Percentiles rank a stretch among this genome's conserved stretches.
phyloP scores from a whole-genome alignment of 2,113 vertebrate genomes.

The Nothobranchius kuhntae region DNA sequence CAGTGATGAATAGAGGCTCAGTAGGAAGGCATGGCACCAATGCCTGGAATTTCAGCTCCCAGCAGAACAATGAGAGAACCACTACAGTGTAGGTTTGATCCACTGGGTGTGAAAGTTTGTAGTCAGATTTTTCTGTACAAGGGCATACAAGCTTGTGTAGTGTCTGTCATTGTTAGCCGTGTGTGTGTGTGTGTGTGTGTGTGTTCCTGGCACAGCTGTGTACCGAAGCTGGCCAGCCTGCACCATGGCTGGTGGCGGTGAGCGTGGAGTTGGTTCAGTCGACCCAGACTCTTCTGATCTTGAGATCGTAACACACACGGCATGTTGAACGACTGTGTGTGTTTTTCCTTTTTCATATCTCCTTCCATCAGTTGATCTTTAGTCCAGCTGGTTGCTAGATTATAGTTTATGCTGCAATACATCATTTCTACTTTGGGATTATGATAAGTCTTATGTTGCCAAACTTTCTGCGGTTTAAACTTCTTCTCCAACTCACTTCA shows the following conservation, averaged over 20 bases:
- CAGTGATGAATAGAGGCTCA: constrained; percentile 57
- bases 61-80: constrained; percentile 26
- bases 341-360: too few relatives aligned
- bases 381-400: not conserved
- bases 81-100: constrained; percentile 2
- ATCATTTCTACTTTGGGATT: too few relatives aligned
- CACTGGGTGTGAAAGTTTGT: not conserved
- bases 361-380: not conserved
- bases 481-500: too few relatives aligned
- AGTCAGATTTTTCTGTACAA: not conserved
- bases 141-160: not conserved
- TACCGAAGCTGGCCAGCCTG: too few relatives aligned
- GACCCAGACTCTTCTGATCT: too few relatives aligned
- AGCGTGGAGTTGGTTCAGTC: too few relatives aligned
- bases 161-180: not conserved
- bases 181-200: constrained; percentile 21
- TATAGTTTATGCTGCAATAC: not conserved
- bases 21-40: constrained; percentile 53
- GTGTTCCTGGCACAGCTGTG: not conserved
- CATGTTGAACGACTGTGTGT: too few relatives aligned
- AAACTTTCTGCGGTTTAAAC: too few relatives aligned
- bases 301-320: too few relatives aligned
- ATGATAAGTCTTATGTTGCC: too few relatives aligned
- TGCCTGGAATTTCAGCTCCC: constrained; percentile 57
- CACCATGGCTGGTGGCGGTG: too few relatives aligned